A percentile compares a stretch with the other conserved stretches of the same genome.
Evolutionary conservation across 2,888 invertebrate species (phyloP).

Genomic region (Nymphalis c-album): DNA sequence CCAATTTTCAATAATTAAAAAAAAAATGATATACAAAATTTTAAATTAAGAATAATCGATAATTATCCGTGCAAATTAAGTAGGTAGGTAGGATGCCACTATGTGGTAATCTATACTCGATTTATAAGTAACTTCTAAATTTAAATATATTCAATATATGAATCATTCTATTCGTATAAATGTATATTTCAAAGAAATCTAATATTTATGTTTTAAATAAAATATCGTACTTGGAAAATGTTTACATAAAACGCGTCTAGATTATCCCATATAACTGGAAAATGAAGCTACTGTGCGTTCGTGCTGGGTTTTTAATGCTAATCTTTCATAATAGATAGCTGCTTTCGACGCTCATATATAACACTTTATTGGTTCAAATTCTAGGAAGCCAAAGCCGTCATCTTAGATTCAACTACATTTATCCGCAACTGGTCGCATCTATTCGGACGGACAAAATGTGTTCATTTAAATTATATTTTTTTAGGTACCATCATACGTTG

Average conservation of each 20-base stretch:
- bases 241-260: conserved; percentile 41
- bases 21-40: too few relatives aligned
- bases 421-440: conserved; percentile 17
- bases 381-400: conserved; percentile 31
- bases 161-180: background rate
- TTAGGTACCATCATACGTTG: too few relatives aligned
- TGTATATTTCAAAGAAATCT: background rate
- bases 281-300: conserved; percentile 34
- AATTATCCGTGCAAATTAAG: too few relatives aligned
- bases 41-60: too few relatives aligned
- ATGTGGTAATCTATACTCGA: background rate
- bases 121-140: background rate
- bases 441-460: background rate
- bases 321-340: conserved; percentile 63
- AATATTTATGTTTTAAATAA: conserved; percentile 17
- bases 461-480: too few relatives aligned
- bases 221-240: conserved; percentile 39
- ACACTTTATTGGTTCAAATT: conserved; percentile 41
- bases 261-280: conserved; percentile 45
- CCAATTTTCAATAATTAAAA: too few relatives aligned
- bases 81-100: too few relatives aligned
- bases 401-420: conserved; percentile 17
- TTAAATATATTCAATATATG: background rate
- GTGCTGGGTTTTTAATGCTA: conserved; percentile 59
- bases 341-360: conserved; percentile 56